Evolutionary conservation across 37 sponge, comb jelly and placozoan species (phyloP).

Genomic region (Beroe ovata): DNA sequence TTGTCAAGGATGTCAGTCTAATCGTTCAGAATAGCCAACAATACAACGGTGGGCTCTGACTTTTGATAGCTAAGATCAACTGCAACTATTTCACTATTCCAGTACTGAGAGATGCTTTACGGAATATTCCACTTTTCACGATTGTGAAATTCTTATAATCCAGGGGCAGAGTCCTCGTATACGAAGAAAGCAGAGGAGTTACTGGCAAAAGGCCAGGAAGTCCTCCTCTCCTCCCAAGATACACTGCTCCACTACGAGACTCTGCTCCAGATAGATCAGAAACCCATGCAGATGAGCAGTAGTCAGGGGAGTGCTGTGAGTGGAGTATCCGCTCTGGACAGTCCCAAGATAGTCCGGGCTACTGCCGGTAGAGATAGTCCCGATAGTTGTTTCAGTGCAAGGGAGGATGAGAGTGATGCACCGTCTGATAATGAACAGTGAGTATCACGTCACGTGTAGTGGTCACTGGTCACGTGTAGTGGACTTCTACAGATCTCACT

Average conservation of each 20-base stretch:
- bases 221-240: background rate
- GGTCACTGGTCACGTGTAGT: no score
- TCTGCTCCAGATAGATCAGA: background rate
- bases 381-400: background rate
- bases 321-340: background rate
- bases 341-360: background rate
- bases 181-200: slow-evolving; percentile 60
- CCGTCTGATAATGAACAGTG: background rate
- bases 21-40: slow-evolving; percentile 57
- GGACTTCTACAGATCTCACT: no score
- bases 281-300: background rate
- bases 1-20: slow-evolving; percentile 42
- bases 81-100: no score
- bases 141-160: background rate
- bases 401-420: background rate
- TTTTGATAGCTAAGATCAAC: no score
- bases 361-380: background rate
- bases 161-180: slow-evolving; percentile 55
- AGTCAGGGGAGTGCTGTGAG: background rate
- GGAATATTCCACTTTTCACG: no score
- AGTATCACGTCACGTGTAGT: no score
- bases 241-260: slow-evolving; percentile 5
- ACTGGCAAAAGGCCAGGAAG: slow-evolving; percentile 1
- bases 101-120: no score
- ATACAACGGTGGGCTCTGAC: slow-evolving; percentile 41